Conservation (phyloP, 2,888 invertebrate genomes). For the Vannuccia rotundouncinata region DNA sequence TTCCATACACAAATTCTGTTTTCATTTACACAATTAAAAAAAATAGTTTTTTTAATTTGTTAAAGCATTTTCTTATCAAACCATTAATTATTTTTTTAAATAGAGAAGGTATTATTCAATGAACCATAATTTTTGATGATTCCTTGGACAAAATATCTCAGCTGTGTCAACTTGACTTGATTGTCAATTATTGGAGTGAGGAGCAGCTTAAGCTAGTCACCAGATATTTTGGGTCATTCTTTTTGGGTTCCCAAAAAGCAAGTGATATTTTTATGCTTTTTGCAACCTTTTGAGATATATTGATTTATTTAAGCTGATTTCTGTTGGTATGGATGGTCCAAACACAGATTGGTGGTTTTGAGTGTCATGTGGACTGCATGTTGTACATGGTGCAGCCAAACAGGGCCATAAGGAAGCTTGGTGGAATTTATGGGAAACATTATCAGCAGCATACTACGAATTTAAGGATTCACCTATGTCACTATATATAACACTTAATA, state of each 20-base stretch:
- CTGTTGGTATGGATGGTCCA: not conserved
- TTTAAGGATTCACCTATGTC: not conserved
- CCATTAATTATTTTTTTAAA: not conserved
- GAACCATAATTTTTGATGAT: not conserved
- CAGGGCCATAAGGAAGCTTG: not conserved
- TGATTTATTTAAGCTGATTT: not conserved
- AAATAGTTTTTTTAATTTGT: too few species aligned
- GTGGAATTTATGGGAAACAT: not conserved
- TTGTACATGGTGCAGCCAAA: not conserved
- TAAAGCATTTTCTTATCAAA: too few species aligned
- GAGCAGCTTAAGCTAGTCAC: not conserved
- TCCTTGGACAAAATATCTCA: conserved; percentile 2
- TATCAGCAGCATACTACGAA: not conserved
- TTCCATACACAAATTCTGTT: too few species aligned
- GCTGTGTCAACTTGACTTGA: not conserved
- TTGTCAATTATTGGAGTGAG: not conserved
- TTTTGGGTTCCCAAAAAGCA: not conserved
- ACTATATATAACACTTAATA: too few species aligned
- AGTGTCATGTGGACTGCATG: not conserved
- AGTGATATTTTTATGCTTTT: not conserved
- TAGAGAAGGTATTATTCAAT: not conserved
- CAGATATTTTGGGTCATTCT: not conserved
- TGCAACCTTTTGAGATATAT: not conserved
- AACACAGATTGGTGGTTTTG: not conserved
- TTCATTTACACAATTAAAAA: too few species aligned